Conservation (phyloP, 2,797 vertebrate species). For the Scarus forsteni region DNA sequence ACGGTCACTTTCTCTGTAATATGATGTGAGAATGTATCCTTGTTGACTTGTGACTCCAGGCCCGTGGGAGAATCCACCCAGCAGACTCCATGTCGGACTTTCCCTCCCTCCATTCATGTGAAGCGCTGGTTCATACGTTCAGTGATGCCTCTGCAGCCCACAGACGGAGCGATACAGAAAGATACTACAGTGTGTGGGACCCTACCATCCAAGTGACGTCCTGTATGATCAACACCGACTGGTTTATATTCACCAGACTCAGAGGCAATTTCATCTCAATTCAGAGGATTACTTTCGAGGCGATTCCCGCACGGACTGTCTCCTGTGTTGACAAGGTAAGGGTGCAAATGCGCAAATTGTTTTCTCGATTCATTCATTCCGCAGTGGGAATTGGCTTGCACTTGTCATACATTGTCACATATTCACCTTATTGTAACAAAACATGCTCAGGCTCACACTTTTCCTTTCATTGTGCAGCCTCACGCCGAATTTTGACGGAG, state of each 20-base stretch:
- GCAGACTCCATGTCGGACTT: slow-evolving; percentile 59
- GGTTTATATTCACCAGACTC: slow-evolving; percentile 20
- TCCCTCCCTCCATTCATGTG: slow-evolving; percentile 45
- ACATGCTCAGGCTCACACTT: slow-evolving; percentile 19
- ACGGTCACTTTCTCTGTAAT: too few relatives aligned
- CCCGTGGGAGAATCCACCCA: slow-evolving; percentile 32
- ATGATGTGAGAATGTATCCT: neutral
- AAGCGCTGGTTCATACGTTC: slow-evolving; percentile 68
- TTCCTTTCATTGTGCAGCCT: neutral
- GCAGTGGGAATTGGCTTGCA: slow-evolving; percentile 41
- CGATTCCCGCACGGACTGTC: slow-evolving; percentile 31
- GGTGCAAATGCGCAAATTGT: slow-evolving; percentile 64
- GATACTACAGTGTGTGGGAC: slow-evolving; percentile 69
- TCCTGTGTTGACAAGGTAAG: slow-evolving; percentile 59
- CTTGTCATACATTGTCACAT: slow-evolving; percentile 38
- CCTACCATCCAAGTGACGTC: slow-evolving; percentile 58
- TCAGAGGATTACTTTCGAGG: slow-evolving; percentile 60
- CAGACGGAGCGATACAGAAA: slow-evolving; percentile 68
- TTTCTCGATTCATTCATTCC: slow-evolving; percentile 52
- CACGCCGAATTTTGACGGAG: neutral
- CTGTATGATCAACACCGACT: slow-evolving; percentile 33
- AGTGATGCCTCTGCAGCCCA: slow-evolving; percentile 76
- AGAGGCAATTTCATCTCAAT: slow-evolving; percentile 21
- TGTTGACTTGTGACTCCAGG: neutral
- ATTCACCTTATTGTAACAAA: slow-evolving; percentile 1